A percentile compares a stretch with the other conserved stretches of the same genome.
These are phyloP conservation scores for Nasalis larvatus DNA, from an alignment of 2,113 vertebrate species.

Conservation along the genomic window DNA sequence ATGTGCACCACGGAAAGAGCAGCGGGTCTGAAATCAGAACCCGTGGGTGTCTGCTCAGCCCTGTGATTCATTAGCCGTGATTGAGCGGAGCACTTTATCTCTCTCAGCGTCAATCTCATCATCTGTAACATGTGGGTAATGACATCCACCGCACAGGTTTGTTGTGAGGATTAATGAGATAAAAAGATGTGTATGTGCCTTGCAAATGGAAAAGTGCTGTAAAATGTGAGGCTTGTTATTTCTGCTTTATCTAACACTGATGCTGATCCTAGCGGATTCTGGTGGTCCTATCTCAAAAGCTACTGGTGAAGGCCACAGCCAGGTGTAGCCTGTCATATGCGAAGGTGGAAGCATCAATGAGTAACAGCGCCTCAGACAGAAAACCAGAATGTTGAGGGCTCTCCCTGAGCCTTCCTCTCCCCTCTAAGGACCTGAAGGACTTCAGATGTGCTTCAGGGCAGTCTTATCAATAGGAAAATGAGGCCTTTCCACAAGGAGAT, in stretches of 20 bases:
- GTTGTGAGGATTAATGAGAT: background rate
- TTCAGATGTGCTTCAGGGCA: background rate
- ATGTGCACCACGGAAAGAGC: accelerated
- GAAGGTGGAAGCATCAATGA: background rate
- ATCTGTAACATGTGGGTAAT: background rate
- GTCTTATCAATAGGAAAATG: background rate
- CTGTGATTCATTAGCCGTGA: background rate
- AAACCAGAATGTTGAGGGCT: background rate
- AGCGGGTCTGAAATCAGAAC: accelerated
- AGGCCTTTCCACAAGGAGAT: background rate
- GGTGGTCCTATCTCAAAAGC: background rate
- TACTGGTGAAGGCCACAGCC: no score
- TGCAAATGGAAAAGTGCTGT: background rate
- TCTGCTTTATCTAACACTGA: background rate
- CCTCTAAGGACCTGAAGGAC: background rate
- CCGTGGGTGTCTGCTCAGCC: no score
- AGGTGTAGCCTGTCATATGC: no score
- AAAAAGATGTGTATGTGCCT: background rate
- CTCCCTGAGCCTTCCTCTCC: background rate
- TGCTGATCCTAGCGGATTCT: background rate
- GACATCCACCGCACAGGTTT: background rate
- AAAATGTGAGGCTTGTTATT: background rate
- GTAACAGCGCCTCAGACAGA: background rate
- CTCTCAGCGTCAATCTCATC: background rate
- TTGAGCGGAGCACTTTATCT: background rate